Base-by-base conservation (phyloP, 2,797 vertebrate species). In the Buceros bicornis region DNA sequence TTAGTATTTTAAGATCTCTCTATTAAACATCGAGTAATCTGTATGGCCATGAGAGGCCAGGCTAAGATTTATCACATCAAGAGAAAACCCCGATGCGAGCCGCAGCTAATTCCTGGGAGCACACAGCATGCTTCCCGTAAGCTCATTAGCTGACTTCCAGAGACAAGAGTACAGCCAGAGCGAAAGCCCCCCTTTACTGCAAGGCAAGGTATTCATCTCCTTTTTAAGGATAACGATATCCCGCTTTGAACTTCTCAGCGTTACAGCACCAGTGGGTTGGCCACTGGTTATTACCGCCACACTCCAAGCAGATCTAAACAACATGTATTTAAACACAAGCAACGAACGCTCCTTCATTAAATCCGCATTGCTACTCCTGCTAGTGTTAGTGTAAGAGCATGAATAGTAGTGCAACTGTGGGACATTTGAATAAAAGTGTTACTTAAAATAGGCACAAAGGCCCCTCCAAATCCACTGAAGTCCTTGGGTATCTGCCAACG, bases 391-490 rank as follows among this genome's bases (percentile, higher is more conserved):
- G 78, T 89, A 87, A 95, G 29, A 83, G 76, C 76, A 91, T 78
- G 87, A 94, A 93, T 9, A 92, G 76, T 78, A 92, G 94, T 91
- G 76, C 89, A 95, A 93, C 77, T 69, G 73, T 72, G 80, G 40
- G 92, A 47, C 56, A 94, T 89, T 26, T 95, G 93, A 95, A 96
- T 91, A 83, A 96, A 95, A 95, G 90, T 26, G 91, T 91, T 94
- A 78, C 95, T 96, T 95, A 95, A 96, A 96, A 95, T 91, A 97
- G 91, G 56, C 73, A 93, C 91, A 96, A 86, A 95, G 82, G 85
- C 80, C 88, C 89, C 77, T 97, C 77, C 87, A 93, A 95, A 96
- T 90, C 85, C 87, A 91, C 69, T 88, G 91, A 95, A 95, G 91
- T 91, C 82, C 77, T 93, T 95, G 95, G 96, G 93, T 69, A 83